Conservation (phyloP, 2,113 vertebrate species). For the Tylochromis polylepis region DNA sequence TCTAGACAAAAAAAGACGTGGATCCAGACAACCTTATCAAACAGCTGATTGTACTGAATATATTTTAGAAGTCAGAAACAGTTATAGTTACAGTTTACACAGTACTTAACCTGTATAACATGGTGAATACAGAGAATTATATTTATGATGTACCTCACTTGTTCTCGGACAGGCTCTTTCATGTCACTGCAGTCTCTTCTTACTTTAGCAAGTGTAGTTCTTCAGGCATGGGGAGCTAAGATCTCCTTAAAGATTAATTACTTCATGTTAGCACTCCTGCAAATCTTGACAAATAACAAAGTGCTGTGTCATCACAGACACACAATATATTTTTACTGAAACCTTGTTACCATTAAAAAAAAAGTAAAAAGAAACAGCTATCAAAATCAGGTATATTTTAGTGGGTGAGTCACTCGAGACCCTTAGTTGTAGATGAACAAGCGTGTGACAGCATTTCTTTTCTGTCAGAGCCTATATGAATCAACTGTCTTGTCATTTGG, state of each 20-base stretch:
- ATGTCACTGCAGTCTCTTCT: background rate
- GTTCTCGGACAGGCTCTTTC: background rate
- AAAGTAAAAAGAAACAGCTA: background rate
- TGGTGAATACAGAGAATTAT: background rate
- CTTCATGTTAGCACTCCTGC: background rate
- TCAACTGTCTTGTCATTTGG: background rate
- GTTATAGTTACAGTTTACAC: background rate
- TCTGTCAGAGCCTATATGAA: background rate
- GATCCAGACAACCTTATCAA: background rate
- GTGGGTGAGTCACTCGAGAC: background rate
- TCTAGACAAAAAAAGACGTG: background rate
- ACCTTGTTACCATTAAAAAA: background rate
- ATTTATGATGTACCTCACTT: background rate
- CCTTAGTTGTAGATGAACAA: background rate
- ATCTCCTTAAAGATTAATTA: background rate
- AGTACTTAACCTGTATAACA: background rate
- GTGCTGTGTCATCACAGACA: slow-evolving; percentile 24
- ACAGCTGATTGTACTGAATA: background rate
- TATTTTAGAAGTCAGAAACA: background rate
- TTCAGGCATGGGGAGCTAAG: background rate
- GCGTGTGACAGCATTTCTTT: background rate
- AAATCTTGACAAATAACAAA: slow-evolving; percentile 4
- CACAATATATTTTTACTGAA: slow-evolving; percentile 50
- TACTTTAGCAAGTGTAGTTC: background rate
- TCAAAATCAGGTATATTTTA: background rate